Evolutionary conservation across 2,888 invertebrate genomes (phyloP), one percentile per base, ranked within the genome.

Genomic region (Protodeltote pygarga): DNA sequence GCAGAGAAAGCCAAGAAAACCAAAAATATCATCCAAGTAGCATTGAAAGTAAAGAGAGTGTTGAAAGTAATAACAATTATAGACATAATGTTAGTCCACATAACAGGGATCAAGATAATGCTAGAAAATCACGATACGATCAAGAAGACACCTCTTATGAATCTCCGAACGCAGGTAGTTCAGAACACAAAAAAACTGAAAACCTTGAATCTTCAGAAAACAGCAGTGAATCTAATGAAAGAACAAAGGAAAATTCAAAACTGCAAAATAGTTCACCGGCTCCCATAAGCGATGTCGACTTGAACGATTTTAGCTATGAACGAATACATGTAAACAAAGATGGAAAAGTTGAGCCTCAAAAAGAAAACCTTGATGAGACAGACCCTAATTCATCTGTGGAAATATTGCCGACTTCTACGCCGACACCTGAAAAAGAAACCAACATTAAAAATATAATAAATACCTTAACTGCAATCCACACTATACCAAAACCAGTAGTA

Each of bases 271-370:
- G 19, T 3, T 47, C 60, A 9, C 63, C 73, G 5, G 44, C 42
- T 16, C 60, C 54, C 27, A 71, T 80, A 50, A 78, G 79, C 68
- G 80, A 86, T 27, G 77, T 80, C 19, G 83, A 85, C 51, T 70
- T 79, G 53, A 74, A 61, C 34, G 79, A 85, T 55, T 84, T 83
- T 46, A 82, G 79, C 50, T 79, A 81, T 55, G 83, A 84, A 73
- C 78, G 65, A 66, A 71, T 83, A 60, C 65, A 79, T 38, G 39
- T 80, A 10, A 78, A 81, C 54, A 71, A 79, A 38, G 70, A 81
- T 42, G 81, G 79, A 17, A 51, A 81, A 63, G 66, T 80, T 27
- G 74, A 77, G 50, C 44, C 76, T 2, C 58, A 44, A 10, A 74
- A 71, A 39, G 82, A 81, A 23, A 54, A 50, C 32, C 45, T 70